Evolutionary conservation across 1,140 invertebrate species (phyloP).

Genomic region (Amphibalanus amphitrite): DNA sequence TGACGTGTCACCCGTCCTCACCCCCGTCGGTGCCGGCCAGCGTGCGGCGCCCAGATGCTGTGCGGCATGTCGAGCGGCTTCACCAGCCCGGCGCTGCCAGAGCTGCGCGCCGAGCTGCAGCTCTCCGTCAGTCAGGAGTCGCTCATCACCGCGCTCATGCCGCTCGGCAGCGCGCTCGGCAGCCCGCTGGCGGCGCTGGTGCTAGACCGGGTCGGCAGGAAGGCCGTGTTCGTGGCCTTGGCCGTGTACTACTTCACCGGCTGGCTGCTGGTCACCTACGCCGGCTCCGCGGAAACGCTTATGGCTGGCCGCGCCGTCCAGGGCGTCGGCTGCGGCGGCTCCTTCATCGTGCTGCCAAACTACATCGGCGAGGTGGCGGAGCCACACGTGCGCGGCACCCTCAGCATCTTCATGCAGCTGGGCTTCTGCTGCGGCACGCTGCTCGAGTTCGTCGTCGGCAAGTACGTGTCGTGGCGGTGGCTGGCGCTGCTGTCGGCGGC

Average conservation of each 20-base stretch:
- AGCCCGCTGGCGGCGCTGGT: not conserved
- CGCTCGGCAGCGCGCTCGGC: not conserved
- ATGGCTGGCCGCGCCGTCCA: not conserved
- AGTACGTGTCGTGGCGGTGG: not conserved
- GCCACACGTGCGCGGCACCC: not conserved
- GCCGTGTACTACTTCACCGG: not conserved
- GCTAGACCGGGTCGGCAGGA: not conserved
- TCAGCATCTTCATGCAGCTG: not conserved
- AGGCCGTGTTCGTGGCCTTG: not conserved
- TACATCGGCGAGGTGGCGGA: not conserved
- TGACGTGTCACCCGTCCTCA: too few species aligned
- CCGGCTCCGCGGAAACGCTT: not conserved
- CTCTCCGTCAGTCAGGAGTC: not conserved
- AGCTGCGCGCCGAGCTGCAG: not conserved
- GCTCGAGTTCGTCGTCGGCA: not conserved
- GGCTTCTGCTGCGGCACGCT: conserved; percentile 1
- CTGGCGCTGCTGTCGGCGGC: not conserved
- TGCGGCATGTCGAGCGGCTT: conserved; percentile 1
- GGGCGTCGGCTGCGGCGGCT: not conserved
- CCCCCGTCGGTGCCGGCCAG: not conserved
- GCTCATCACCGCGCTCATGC: not conserved
- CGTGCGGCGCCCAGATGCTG: not conserved
- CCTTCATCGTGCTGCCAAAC: not conserved
- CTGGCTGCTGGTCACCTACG: not conserved
- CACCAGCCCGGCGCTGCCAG: not conserved